Conservation (phyloP, 2,113 vertebrate genomes). For the Sinocyclocheilus anophthalmus region DNA sequence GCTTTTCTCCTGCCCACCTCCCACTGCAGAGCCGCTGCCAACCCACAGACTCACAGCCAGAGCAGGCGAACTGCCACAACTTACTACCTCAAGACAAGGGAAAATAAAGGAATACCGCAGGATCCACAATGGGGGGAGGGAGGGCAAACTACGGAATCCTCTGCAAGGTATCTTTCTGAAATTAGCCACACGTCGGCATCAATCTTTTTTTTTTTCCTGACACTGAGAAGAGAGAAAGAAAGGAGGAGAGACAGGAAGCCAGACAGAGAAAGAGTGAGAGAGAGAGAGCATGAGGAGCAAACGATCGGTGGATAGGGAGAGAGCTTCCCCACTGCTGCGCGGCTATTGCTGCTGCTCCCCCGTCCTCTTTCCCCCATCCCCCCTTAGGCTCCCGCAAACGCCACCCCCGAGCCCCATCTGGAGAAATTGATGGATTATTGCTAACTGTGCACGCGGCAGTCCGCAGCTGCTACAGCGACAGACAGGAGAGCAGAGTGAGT, state of each 20-base stretch:
- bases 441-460: slow-evolving; percentile 81
- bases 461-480: slow-evolving; percentile 81
- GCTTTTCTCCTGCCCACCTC: slow-evolving; percentile 62
- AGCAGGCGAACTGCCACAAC: slow-evolving; percentile 79
- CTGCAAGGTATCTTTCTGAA: slow-evolving; percentile 54
- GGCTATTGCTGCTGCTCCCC: slow-evolving; percentile 64
- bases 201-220: slow-evolving; percentile 46
- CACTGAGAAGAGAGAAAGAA: slow-evolving; percentile 1
- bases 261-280: slow-evolving; percentile 30
- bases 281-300: slow-evolving; percentile 15
- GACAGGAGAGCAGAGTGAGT: slow-evolving; percentile 77
- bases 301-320: slow-evolving; percentile 36
- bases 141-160: slow-evolving; percentile 65
- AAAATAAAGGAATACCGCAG: slow-evolving; percentile 68
- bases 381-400: slow-evolving; percentile 55
- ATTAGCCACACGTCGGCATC: slow-evolving; percentile 60
- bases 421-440: slow-evolving; percentile 85
- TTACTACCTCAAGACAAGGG: slow-evolving; percentile 77
- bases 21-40: slow-evolving; percentile 76
- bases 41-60: slow-evolving; percentile 76
- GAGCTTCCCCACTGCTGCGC: slow-evolving; percentile 68
- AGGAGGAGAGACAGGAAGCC: slow-evolving; percentile 27
- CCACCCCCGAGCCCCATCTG: slow-evolving; percentile 66
- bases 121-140: slow-evolving; percentile 59
- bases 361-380: slow-evolving; percentile 67